Conservation (phyloP, 2,888 invertebrate species). For the Mallateleia sp. region DNA sequence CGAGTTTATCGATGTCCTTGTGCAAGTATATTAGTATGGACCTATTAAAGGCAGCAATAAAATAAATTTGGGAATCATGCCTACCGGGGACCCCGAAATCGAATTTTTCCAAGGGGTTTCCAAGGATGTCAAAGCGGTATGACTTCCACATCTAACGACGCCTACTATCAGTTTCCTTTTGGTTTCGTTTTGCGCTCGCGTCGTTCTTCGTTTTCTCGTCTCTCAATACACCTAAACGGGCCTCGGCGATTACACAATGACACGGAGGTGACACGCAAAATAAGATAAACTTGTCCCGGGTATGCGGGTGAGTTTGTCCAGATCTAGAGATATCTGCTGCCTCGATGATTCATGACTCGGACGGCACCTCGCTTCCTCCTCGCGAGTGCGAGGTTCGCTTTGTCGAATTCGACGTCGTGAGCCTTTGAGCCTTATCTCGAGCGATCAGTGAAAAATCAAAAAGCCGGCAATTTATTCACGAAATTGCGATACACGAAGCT, state of each 20-base stretch:
- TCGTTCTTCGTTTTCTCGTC: slow-evolving; percentile 66
- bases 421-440: slow-evolving; percentile 34
- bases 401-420: slow-evolving; percentile 71
- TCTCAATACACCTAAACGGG: slow-evolving; percentile 61
- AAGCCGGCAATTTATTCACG: slow-evolving; percentile 48
- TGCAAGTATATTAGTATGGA: too few species aligned
- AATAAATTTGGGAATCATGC: too few species aligned
- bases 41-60: too few species aligned
- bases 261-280: slow-evolving; percentile 83
- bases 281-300: slow-evolving; percentile 82
- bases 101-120: too few species aligned
- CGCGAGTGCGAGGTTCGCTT: slow-evolving; percentile 68
- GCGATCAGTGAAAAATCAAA: slow-evolving; percentile 51
- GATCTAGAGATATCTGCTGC: slow-evolving; percentile 80
- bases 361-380: slow-evolving; percentile 69
- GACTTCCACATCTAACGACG: too few species aligned
- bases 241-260: slow-evolving; percentile 80
- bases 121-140: too few species aligned
- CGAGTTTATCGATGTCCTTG: too few species aligned
- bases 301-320: slow-evolving; percentile 84
- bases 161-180: slow-evolving; percentile 73
- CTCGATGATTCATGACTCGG: slow-evolving; percentile 82
- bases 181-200: slow-evolving; percentile 66
- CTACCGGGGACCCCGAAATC: too few species aligned
- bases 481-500: slow-evolving; percentile 47